A percentile compares a stretch with the other conserved stretches of the same genome.
Conservation (phyloP, 1,140 invertebrate species). For the Apolygus lucorum region DNA sequence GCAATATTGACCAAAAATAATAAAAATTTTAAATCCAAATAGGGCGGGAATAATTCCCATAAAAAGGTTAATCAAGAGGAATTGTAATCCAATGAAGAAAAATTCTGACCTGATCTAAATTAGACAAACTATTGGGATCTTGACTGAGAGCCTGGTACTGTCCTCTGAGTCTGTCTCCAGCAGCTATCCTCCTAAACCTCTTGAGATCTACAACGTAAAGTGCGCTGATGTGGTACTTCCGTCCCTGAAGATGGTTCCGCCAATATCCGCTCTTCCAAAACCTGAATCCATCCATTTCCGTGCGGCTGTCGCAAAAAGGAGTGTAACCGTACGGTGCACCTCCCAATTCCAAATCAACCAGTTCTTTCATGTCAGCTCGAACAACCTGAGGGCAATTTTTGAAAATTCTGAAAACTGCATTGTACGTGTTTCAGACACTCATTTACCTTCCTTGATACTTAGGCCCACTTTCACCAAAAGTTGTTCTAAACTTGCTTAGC, state of each 20-base stretch:
- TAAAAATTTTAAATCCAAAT: no score
- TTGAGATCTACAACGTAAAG: slow-evolving; percentile 96
- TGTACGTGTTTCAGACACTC: no score
- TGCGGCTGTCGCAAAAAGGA: slow-evolving; percentile 95
- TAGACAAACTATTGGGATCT: slow-evolving; percentile 93
- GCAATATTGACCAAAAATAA: no score
- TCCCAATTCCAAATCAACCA: slow-evolving; percentile 87
- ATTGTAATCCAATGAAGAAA: no score
- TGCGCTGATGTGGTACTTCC: slow-evolving; percentile 97
- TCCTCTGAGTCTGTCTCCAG: slow-evolving; percentile 90
- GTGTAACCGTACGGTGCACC: slow-evolving; percentile 99
- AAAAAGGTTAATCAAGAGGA: no score
- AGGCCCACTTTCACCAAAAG: no score
- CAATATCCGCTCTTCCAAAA: slow-evolving; percentile 99
- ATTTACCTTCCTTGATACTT: no score
- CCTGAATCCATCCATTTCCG: slow-evolving; percentile 97
- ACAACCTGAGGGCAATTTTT: slow-evolving; percentile 68
- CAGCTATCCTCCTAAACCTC: slow-evolving; percentile 92
- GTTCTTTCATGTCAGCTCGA: slow-evolving; percentile 89
- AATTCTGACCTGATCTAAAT: slow-evolving; percentile 68
- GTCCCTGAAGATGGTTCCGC: slow-evolving; percentile 90
- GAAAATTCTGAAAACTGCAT: no score
- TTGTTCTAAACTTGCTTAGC: no score
- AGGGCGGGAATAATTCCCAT: no score
- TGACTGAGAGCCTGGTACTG: slow-evolving; percentile 95